Evolutionary conservation across 2,113 vertebrate genomes (phyloP).

Genomic region (Gracilinanus agilis): DNA sequence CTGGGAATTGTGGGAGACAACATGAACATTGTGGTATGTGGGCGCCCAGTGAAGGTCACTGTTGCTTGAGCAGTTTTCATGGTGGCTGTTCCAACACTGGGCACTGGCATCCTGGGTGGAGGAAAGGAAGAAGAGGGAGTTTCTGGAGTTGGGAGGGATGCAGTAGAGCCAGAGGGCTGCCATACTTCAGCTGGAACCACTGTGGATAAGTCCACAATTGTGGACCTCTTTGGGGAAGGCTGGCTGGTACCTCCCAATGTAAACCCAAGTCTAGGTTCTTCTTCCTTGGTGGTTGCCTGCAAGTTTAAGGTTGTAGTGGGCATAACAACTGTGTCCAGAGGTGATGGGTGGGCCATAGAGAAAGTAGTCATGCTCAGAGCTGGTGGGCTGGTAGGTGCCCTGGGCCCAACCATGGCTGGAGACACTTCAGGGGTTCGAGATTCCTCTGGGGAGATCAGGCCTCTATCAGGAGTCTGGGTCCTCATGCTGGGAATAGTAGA

Average conservation of each 20-base stretch:
- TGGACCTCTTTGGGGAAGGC: conserved; percentile 1
- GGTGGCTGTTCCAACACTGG: not conserved
- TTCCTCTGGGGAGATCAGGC: conserved; percentile 11
- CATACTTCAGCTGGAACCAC: not conserved
- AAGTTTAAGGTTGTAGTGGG: conserved; percentile 18
- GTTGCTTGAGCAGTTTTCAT: conserved; percentile 55
- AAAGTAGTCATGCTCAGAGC: not conserved
- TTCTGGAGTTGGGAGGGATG: not conserved
- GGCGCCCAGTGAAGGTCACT: conserved; percentile 10
- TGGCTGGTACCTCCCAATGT: not conserved
- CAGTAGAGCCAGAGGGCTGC: not conserved
- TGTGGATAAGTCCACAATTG: not conserved
- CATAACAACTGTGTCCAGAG: not conserved
- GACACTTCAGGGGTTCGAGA: not conserved
- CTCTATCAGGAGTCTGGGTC: conserved; percentile 50
- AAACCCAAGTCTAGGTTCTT: not conserved
- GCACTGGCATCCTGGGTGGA: not conserved
- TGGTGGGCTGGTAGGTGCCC: not conserved
- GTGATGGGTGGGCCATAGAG: not conserved
- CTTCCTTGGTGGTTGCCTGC: not conserved
- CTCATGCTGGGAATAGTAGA: conserved; percentile 61
- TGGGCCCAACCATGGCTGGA: not conserved
- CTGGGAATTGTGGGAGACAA: conserved; percentile 22
- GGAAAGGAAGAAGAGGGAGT: not conserved
- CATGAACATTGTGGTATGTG: conserved; percentile 56